phyloP scores from a whole-genome alignment of 2,888 invertebrate genomes.

The Xanthia icteritia region DNA sequence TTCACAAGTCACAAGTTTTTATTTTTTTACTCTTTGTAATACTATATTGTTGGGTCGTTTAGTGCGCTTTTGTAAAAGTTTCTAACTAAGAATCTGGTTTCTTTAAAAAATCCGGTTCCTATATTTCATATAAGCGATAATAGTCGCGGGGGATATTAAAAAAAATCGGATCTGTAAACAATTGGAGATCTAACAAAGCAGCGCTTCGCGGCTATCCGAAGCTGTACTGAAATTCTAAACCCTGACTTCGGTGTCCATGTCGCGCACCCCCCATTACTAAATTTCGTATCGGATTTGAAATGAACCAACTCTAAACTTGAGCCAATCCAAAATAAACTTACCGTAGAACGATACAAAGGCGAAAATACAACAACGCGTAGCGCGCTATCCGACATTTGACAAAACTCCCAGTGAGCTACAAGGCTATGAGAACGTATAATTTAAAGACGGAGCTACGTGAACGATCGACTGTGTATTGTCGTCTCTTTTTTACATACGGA shows the following conservation, averaged over 20 bases:
- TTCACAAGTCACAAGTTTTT: conserved; percentile 70
- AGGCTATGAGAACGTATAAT: conserved; percentile 91
- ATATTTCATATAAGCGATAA: conserved; percentile 67
- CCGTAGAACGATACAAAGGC: not conserved
- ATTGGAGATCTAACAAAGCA: conserved; percentile 88
- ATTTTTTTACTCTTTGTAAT: conserved; percentile 71
- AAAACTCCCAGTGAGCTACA: conserved; percentile 76
- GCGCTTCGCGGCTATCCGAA: conserved; percentile 90
- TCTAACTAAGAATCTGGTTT: conserved; percentile 67
- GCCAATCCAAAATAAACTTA: conserved; percentile 55
- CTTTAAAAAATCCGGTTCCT: conserved; percentile 71
- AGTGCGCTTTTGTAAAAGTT: conserved; percentile 65
- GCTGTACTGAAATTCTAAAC: conserved; percentile 91
- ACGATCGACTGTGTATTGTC: conserved; percentile 69
- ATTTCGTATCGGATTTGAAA: conserved; percentile 81
- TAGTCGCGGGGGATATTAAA: conserved; percentile 77
- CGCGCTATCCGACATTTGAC: conserved; percentile 69
- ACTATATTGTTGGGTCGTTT: conserved; percentile 71
- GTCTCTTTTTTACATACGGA: conserved; percentile 78
- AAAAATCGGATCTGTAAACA: conserved; percentile 88
- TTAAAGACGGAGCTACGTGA: conserved; percentile 87
- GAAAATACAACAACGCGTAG: conserved; percentile 62
- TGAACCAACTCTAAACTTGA: conserved; percentile 54
- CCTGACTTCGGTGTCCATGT: conserved; percentile 89
- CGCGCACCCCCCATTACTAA: conserved; percentile 90